Evolutionary conservation across 2,888 invertebrate genomes (phyloP).

Genomic region (Andrena marginata): DNA sequence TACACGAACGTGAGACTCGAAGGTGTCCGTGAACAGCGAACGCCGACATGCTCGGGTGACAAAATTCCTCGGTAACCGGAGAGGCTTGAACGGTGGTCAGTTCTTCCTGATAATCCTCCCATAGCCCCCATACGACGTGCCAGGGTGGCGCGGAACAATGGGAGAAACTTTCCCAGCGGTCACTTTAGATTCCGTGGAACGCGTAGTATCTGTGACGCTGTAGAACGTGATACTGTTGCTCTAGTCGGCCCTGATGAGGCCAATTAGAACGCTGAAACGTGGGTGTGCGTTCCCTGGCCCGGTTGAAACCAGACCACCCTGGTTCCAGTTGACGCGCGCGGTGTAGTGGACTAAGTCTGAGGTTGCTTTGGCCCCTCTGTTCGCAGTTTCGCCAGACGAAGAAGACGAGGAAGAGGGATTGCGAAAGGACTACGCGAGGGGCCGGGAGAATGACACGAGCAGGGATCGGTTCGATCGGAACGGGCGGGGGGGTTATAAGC

Average conservation of each 20-base stretch:
- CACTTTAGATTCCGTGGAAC: neutral
- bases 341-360: neutral
- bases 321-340: neutral
- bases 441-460: constrained; percentile 75
- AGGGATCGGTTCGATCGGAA: constrained; percentile 62
- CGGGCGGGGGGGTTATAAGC: constrained; percentile 73
- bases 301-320: neutral
- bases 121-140: neutral
- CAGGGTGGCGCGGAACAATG: neutral
- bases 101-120: neutral
- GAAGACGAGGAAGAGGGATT: constrained; percentile 82
- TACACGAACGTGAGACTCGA: too few relatives aligned
- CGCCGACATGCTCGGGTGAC: constrained; percentile 22
- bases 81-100: neutral
- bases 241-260: neutral
- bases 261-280: constrained; percentile 7
- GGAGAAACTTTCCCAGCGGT: neutral
- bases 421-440: constrained; percentile 75
- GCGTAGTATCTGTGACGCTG: neutral
- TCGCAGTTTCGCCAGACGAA: constrained; percentile 81
- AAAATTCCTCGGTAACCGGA: constrained; percentile 48
- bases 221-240: neutral
- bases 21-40: neutral
- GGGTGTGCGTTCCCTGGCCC: neutral
- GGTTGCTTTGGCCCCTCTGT: neutral